phyloP scores from a whole-genome alignment of 2,113 vertebrate genomes.

The Syngnathoides biaculeatus region DNA sequence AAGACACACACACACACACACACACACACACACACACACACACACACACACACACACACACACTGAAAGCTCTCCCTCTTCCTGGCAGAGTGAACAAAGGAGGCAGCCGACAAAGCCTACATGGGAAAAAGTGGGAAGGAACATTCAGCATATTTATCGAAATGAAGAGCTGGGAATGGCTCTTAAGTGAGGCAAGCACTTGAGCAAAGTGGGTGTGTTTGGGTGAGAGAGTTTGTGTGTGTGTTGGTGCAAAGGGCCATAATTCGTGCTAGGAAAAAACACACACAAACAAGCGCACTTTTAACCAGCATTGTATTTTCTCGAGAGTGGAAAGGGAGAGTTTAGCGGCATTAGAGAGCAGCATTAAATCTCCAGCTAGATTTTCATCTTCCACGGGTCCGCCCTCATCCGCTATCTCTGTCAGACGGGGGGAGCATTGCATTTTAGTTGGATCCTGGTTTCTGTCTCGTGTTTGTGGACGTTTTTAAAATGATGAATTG shows the following conservation, averaged over 20 bases:
- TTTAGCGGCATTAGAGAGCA: constrained; percentile 44
- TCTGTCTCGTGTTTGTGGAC: constrained; percentile 4
- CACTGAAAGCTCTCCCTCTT: constrained; percentile 40
- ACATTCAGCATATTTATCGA: constrained; percentile 69
- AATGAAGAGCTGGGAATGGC: constrained; percentile 62
- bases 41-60: constrained; percentile 17
- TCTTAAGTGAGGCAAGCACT: constrained; percentile 58
- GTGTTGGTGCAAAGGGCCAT: background rate
- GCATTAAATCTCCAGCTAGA: constrained; percentile 54
- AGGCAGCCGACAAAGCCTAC: constrained; percentile 31
- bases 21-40: constrained; percentile 10
- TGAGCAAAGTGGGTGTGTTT: constrained; percentile 53
- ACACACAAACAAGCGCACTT: constrained; percentile 41
- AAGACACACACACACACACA: constrained; percentile 23
- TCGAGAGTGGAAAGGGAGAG: constrained; percentile 32
- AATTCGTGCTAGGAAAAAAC: constrained; percentile 40
- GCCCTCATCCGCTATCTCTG: constrained; percentile 26
- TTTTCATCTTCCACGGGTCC: constrained; percentile 53
- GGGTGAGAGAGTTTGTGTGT: background rate
- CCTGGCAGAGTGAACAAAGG: constrained; percentile 52
- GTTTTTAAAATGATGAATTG: constrained; percentile 14
- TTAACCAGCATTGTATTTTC: constrained; percentile 49
- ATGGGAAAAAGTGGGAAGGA: constrained; percentile 33
- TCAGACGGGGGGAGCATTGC: constrained; percentile 30
- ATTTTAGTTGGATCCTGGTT: constrained; percentile 32